These are phyloP conservation scores for Anneissia japonica DNA, from an alignment of 35 echinoderm and acorn worm species.

Conservation along the genomic window DNA sequence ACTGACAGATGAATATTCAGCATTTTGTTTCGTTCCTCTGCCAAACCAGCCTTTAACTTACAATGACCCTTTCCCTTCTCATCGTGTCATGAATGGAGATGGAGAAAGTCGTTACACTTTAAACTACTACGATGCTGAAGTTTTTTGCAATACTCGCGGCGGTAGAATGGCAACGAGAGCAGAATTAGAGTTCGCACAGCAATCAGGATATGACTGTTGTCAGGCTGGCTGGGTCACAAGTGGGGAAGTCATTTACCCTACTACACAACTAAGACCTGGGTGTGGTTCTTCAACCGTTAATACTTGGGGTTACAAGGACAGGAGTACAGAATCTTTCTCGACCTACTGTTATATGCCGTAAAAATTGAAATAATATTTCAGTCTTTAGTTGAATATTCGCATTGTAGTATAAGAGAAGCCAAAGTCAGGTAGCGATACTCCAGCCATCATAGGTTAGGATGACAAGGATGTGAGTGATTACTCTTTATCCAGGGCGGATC, in stretches of 20 bases:
- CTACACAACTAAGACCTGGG: not conserved
- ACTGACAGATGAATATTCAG: not conserved
- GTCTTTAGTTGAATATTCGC: no score
- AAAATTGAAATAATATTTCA: no score
- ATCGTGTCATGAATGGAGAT: not conserved
- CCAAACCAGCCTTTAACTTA: not conserved
- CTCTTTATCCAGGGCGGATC: no score
- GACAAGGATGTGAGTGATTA: no score
- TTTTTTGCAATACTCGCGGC: not conserved
- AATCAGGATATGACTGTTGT: not conserved
- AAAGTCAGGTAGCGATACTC: no score
- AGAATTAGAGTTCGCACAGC: not conserved
- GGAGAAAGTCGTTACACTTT: not conserved
- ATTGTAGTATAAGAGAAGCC: no score
- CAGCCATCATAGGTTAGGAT: no score
- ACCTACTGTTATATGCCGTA: no score
- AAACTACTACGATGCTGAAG: not conserved
- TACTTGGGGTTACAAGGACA: no score
- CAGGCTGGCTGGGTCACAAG: not conserved
- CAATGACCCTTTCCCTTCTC: not conserved
- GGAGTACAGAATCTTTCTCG: no score
- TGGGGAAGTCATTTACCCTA: not conserved
- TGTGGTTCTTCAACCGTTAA: no score
- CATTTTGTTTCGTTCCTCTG: not conserved
- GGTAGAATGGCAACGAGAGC: not conserved